Evolutionary conservation across 2,113 vertebrate species (phyloP).

Genomic region (Empidonax traillii): DNA sequence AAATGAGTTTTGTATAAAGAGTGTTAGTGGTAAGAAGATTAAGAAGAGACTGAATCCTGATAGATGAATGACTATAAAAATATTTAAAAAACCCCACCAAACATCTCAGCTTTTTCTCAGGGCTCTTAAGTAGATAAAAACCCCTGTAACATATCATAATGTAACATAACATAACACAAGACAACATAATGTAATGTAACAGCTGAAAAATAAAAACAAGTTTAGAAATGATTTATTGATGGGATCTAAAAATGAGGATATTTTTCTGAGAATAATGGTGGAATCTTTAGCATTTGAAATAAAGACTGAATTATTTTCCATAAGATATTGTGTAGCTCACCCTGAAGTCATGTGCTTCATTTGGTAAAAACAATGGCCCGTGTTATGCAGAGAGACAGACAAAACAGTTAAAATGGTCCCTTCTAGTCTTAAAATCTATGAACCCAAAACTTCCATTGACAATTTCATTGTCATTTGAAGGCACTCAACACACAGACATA

Average conservation of each 20-base stretch:
- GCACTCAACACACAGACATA: background rate
- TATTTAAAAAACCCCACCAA: background rate
- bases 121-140: background rate
- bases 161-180: accelerated
- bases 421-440: background rate
- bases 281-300: background rate
- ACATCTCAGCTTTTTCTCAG: background rate
- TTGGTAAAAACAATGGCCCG: background rate
- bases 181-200: background rate
- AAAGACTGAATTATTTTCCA: background rate
- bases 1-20: background rate
- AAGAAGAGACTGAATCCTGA: background rate
- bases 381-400: background rate
- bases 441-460: background rate
- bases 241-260: background rate
- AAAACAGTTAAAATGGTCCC: background rate
- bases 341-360: background rate
- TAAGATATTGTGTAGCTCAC: background rate
- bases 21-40: background rate
- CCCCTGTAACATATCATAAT: background rate
- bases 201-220: background rate
- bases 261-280: background rate
- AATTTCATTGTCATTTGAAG: background rate
- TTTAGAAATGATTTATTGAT: background rate
- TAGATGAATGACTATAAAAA: background rate